phyloP scores from a whole-genome alignment of 1,140 invertebrate genomes.

The Drosophila nikananu region DNA sequence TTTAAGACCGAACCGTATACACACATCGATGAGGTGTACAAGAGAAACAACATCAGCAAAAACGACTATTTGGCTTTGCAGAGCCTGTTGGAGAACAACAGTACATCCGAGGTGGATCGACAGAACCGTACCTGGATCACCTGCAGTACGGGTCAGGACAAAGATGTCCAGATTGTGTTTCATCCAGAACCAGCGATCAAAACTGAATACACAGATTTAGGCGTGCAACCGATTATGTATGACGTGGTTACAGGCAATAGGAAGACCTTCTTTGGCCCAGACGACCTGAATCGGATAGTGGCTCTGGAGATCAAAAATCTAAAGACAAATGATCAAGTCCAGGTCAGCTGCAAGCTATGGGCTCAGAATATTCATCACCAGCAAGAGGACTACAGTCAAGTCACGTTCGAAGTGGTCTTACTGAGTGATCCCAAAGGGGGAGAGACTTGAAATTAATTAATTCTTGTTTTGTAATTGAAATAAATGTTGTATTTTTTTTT shows the following conservation, averaged over 20 bases:
- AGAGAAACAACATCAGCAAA: neutral
- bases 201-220: conserved; percentile 40
- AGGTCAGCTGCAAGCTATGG: conserved; percentile 53
- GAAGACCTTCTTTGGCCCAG: conserved; percentile 5
- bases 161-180: conserved; percentile 12
- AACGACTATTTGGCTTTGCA: conserved; percentile 19
- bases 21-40: conserved; percentile 12
- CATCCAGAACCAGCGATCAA: conserved; percentile 45
- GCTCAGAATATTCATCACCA: conserved; percentile 48
- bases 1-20: conserved; percentile 42
- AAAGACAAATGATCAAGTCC: neutral
- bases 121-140: conserved; percentile 59
- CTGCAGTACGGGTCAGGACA: conserved; percentile 3
- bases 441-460: neutral
- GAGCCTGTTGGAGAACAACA: conserved; percentile 1
- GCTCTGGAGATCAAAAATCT: conserved; percentile 55
- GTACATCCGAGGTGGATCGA: neutral
- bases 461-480: neutral
- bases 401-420: conserved; percentile 31
- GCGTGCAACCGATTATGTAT: neutral
- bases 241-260: neutral
- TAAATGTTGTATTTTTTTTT: neutral
- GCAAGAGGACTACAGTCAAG: conserved; percentile 14
- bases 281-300: conserved; percentile 53
- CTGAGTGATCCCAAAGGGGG: neutral